Base-by-base conservation (phyloP, 2,888 invertebrate species). In the Seira musarum region DNA sequence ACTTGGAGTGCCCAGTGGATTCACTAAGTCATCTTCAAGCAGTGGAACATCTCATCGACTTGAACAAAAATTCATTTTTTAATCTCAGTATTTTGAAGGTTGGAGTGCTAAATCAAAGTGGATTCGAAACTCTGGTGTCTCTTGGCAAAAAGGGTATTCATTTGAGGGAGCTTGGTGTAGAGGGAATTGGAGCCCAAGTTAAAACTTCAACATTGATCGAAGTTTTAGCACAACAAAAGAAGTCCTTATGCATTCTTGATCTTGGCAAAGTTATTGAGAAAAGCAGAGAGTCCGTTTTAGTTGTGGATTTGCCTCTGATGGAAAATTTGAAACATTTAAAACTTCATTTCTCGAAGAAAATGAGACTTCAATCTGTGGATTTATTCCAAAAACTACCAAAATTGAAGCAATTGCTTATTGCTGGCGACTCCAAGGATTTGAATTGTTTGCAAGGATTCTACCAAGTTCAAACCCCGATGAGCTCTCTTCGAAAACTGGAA, bases 1-100 rank as follows among this genome's bases (percentile, higher is more conserved):
- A 73, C n/a, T 19, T 73, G 35, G 73, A 73, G 22, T 73, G 73
- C 40, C 73, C 73, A n/a, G 66, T 73, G 21, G 73, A 73, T 60
- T 40, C 73, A 0, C 22, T 46, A 13, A 73, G 17, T 49, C 73
- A 73, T 66, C 57, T 73, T 10, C 65, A 66, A 35, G 65, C 73
- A 10, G 25, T 73, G 2, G 19, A 66, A 46, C 57, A 73, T 21
- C 66, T 73, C 15, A 73, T 66, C 22, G 40, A 53, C 2, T 40
- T 21, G 21, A 66, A 46, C 1, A 24, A 10, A n/a, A 66, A 66
- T 13, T 17, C 19, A 24, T 73, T 73, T 57, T 46, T 60, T 21
- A 53, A 57, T 35, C 17, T 73, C 13, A 46, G 24, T 10, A 19
- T 57, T 21, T 21, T 73, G 19, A 73, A 66, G 17, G 21, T 73